phyloP scores from a whole-genome alignment of 2,888 invertebrate genomes.

The Ormyrus pomaceus region DNA sequence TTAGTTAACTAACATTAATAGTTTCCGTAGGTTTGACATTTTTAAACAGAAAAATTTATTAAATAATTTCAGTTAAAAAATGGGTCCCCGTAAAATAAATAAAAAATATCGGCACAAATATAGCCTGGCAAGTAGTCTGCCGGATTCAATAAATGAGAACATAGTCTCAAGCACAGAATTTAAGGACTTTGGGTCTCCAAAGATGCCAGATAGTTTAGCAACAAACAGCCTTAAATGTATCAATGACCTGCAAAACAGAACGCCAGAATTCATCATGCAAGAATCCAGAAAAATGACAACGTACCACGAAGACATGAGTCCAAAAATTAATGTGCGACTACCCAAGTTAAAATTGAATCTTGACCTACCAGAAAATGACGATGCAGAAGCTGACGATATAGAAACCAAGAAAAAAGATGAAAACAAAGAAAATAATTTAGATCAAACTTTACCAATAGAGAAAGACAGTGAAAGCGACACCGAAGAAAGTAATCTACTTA shows the following conservation, averaged over 20 bases:
- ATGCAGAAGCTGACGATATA: slow-evolving; percentile 43
- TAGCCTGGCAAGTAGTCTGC: slow-evolving; percentile 12
- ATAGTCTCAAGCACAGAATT: slow-evolving; percentile 33
- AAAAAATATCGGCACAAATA: slow-evolving; percentile 41
- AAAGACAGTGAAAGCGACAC: slow-evolving; percentile 27
- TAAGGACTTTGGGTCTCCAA: slow-evolving; percentile 18
- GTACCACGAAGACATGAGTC: slow-evolving; percentile 62
- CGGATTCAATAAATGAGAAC: slow-evolving; percentile 36
- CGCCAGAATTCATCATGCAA: slow-evolving; percentile 42
- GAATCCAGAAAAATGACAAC: neutral
- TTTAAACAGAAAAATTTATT: slow-evolving; percentile 1
- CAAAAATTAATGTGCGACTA: slow-evolving; percentile 59
- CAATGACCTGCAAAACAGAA: slow-evolving; percentile 19
- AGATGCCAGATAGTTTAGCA: neutral
- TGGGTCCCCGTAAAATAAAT: slow-evolving; percentile 35
- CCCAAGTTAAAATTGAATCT: slow-evolving; percentile 61
- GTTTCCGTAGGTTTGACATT: neutral
- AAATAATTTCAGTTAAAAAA: slow-evolving; percentile 32
- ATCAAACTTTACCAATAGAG: slow-evolving; percentile 34
- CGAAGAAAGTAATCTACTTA: slow-evolving; percentile 1
- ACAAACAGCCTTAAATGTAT: neutral
- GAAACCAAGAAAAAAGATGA: slow-evolving; percentile 53
- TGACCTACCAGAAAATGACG: slow-evolving; percentile 62
- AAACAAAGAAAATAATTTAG: slow-evolving; percentile 43
- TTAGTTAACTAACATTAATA: neutral